These are phyloP conservation scores for Hucho hucho DNA, from an alignment of 2,113 vertebrate genomes.

Conservation along the genomic window DNA sequence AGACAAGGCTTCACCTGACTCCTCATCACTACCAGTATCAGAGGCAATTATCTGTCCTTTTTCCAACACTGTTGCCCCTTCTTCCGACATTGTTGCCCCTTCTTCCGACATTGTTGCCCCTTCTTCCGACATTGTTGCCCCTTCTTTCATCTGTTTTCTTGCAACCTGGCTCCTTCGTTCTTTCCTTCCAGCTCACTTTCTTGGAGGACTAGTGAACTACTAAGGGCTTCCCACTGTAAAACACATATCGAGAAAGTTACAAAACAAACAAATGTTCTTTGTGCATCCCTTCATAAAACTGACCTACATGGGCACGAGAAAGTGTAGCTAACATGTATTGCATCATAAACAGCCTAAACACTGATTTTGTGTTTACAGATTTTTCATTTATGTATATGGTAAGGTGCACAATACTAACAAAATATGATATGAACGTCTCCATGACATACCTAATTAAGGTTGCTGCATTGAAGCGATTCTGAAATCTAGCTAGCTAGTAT, in stretches of 20 bases:
- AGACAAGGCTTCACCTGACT: not conserved
- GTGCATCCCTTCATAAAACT: too few relatives aligned
- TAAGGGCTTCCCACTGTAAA: conserved; percentile 26
- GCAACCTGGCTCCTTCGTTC: not conserved
- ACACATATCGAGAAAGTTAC: not conserved
- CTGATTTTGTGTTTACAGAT: too few relatives aligned
- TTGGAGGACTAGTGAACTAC: not conserved
- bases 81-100: conserved; percentile 18
- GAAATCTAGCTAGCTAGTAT: too few relatives aligned
- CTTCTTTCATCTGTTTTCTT: conserved; percentile 42
- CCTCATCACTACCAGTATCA: conserved; percentile 13
- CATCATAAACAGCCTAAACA: too few relatives aligned
- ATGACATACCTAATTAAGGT: too few relatives aligned
- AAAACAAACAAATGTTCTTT: too few relatives aligned
- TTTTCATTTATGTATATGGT: too few relatives aligned
- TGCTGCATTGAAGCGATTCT: too few relatives aligned
- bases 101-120: conserved; percentile 18
- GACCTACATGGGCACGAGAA: too few relatives aligned
- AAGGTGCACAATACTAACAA: too few relatives aligned
- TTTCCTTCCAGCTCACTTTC: conserved; percentile 17
- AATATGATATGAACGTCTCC: too few relatives aligned
- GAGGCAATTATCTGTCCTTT: conserved; percentile 49
- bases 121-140: not conserved
- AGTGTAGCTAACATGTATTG: not conserved
- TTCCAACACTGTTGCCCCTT: not conserved